Evolutionary conservation across 35 echinoderm and acorn worm genomes (phyloP), one percentile per base, ranked within the genome.

Genomic region (Heliocidaris erythrogramma): DNA sequence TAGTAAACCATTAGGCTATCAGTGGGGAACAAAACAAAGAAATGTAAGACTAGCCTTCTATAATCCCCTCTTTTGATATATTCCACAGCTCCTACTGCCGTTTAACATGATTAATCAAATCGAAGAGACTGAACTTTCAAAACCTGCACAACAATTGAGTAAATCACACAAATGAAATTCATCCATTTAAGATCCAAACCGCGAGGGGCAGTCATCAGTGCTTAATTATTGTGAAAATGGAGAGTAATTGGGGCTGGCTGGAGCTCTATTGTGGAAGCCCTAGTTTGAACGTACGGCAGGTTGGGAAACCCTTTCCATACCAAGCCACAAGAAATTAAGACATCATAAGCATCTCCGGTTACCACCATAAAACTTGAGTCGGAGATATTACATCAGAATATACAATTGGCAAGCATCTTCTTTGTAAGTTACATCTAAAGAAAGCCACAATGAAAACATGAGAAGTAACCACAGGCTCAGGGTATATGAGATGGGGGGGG

Each of bases 131-230:
- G 65, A 78, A 78, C 65, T 78, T 78, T n/a, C 65, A 18, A 17
- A 78, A 78, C 65, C 65, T n/a, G 65, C 65, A 78, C 65, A 78
- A 78, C 65, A 78, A 78, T 78, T 18, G 65, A 78, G 65, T 27
- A 78, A 78, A 78, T 78, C 65, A 78, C 65, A 78, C 65, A 78
- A 78, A 78, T 78, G 65, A 78, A 78, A 78, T 78, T 78, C 65
- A 78, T 78, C 65, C 65, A 78, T 78, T 78, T 78, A 78, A 78
- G 65, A 78, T 78, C 65, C 65, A 78, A 78, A 78, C 65, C 65
- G 65, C 65, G 65, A 78, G 65, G 65, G 65, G 65, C 65, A 78
- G 65, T 78, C 65, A 78, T 78, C 65, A 78, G 65, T 78, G 65
- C 65, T 78, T 78, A 78, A 78, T 78, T 78, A 78, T 78, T 78